Evolutionary conservation across 2,113 vertebrate species (phyloP).

Genomic region (Monopterus albus): DNA sequence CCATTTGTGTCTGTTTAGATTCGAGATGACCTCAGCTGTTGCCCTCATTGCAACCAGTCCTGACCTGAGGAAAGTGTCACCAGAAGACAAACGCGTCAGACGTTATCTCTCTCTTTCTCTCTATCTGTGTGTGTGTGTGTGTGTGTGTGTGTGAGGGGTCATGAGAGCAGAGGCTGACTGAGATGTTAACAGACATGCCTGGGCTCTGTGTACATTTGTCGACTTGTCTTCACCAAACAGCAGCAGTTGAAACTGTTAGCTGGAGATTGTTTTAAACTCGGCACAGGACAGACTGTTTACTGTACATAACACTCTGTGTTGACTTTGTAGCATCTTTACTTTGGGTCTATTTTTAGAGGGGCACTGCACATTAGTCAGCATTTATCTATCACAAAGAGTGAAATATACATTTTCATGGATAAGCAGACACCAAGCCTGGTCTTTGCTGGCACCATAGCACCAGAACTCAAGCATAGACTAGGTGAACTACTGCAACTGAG

Average conservation of each 20-base stretch:
- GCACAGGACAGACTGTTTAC: neutral
- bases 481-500: too few relatives aligned
- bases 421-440: neutral
- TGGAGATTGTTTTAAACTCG: neutral
- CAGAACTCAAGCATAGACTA: too few relatives aligned
- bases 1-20: neutral
- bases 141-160: conserved; percentile 2
- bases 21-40: neutral
- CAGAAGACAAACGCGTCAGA: conserved; percentile 18
- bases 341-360: too few relatives aligned
- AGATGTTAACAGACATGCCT: neutral
- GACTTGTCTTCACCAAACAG: neutral
- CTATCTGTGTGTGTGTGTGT: conserved; percentile 16
- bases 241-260: neutral
- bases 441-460: too few relatives aligned
- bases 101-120: conserved; percentile 8
- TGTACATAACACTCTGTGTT: too few relatives aligned
- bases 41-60: neutral
- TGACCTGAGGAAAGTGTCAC: conserved; percentile 10
- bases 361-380: neutral
- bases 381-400: too few relatives aligned
- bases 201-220: neutral
- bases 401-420: neutral
- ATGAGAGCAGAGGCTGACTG: neutral
- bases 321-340: too few relatives aligned